Conservation (phyloP, 2,797 vertebrate genomes). For the Pteronotus mesoamericanus region DNA sequence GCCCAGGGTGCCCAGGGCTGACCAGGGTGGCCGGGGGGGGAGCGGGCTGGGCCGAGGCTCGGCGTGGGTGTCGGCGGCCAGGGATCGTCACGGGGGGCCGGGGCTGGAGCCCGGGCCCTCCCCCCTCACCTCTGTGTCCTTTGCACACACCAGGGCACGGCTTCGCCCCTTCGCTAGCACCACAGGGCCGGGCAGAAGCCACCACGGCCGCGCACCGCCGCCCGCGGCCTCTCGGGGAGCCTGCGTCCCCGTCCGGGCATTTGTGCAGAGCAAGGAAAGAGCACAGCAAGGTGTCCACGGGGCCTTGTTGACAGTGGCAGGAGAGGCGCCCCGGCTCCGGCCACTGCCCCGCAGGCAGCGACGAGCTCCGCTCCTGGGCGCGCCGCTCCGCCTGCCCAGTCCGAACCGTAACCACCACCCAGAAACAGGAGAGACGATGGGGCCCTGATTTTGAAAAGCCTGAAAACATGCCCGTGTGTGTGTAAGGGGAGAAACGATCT, state of each 20-base stretch:
- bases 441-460: neutral
- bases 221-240: neutral
- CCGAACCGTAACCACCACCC: neutral
- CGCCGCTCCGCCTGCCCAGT: neutral
- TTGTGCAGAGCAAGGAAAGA: neutral
- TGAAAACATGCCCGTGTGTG: neutral
- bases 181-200: neutral
- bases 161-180: neutral
- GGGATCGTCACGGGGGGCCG: neutral
- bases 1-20: neutral
- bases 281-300: neutral
- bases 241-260: neutral
- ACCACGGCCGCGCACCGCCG: too few relatives aligned
- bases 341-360: neutral
- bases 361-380: neutral
- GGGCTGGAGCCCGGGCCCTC: neutral
- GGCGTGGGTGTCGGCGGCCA: neutral
- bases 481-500: neutral
- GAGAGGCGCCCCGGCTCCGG: neutral
- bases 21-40: neutral
- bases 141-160: neutral
- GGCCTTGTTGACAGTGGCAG: accelerated
- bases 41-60: neutral
- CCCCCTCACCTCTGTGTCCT: neutral
- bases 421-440: neutral